Percentiles rank a stretch among this genome's conserved stretches.
phyloP scores from a whole-genome alignment of 2,113 vertebrate genomes.

The Epinephelus cyanopodus region DNA sequence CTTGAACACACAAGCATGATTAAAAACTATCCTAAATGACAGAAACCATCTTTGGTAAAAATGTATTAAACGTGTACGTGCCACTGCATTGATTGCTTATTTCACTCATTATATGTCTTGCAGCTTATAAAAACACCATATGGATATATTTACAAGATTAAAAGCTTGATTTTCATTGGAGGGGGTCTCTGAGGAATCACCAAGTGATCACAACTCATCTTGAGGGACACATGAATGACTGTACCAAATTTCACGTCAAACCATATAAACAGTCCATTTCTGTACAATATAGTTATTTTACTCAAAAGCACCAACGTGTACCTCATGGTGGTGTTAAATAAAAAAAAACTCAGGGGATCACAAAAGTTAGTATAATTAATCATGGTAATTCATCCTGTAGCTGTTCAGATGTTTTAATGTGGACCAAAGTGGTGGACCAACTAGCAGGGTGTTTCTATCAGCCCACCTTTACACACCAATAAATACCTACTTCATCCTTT shows the following conservation, averaged over 20 bases:
- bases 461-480: constrained; percentile 31
- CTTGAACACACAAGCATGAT: no score
- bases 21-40: no score
- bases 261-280: not conserved
- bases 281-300: not conserved
- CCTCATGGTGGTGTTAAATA: not conserved
- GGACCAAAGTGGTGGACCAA: not conserved
- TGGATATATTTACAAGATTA: no score
- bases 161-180: no score
- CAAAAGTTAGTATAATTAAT: not conserved
- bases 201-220: not conserved
- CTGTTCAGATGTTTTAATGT: not conserved
- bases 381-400: not conserved
- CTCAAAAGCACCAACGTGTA: not conserved
- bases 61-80: no score
- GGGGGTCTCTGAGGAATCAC: no score
- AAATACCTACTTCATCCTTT: not conserved
- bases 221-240: not conserved
- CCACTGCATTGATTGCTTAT: no score
- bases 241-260: not conserved
- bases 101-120: no score
- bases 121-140: no score
- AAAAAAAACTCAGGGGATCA: not conserved
- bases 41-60: no score
- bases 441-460: not conserved